Base-by-base conservation (phyloP, 2,113 vertebrate genomes). In the Cygnus atratus region DNA sequence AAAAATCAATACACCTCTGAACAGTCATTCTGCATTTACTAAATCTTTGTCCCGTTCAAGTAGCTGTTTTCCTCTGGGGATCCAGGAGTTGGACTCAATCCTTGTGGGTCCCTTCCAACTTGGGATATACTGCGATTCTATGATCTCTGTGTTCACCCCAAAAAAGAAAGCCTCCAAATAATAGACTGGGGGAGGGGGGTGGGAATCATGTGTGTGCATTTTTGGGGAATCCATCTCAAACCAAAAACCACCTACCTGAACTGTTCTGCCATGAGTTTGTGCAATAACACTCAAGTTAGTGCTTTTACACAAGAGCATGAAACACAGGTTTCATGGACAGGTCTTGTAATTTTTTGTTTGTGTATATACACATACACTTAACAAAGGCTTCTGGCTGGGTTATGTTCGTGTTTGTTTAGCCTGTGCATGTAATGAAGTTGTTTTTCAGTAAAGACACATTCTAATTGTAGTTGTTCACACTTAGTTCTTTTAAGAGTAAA, bases 21-120 rank as follows among this genome's bases (percentile, higher is more conserved):
- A 18, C 31, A 91, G 37, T 62, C 14, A 8, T 31, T 15, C 21
- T 0, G 0, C 13, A 3, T 62, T 73, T 70, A n/a, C 9, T 44
- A 58, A 58, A 31, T 52, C 33, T 79, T 79, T 76, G 13, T 72
- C n/a, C 46, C 89, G 55, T 4, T 16, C n/a, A 3, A 0, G 1
- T 21, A 79, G 29, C n/a, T 2, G 2, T 63, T 63, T 48, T 48
- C 46, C 46, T 22, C 46, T 22, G 20, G 46, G 46, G 46, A 48
- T 48, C 20, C 46, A 48, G 46, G 46, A 48, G 46, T 22, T 48
- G 46, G 46, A 22, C 46, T 48, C 18, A 48, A 10, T 21, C 46
- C 46, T 48, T 22, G 46, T 48, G 46, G 46, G 46, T 48, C 46
- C 20, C 46, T 48, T 48, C 46, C 46, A 48, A 48, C 46, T 22